Base-by-base conservation (phyloP, 2,113 vertebrate species). In the Pimephales promelas region DNA sequence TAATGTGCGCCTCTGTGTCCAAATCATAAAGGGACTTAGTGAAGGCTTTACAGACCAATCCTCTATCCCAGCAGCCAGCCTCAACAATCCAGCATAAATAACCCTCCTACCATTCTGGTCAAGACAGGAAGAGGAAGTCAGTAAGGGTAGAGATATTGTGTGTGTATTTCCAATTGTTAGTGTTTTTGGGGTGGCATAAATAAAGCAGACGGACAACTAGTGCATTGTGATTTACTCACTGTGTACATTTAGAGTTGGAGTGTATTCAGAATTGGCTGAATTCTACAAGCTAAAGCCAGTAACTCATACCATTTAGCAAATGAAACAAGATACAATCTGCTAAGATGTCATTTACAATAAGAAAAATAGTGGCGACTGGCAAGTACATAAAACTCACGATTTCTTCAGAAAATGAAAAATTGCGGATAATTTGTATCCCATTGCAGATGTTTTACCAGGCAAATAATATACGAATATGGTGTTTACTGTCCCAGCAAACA, bases 241-340 rank as follows among this genome's bases (percentile, higher is more conserved):
- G 31, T 57, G 40, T 82, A 34, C 86, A 61, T 83, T 79, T 84
- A 71, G 73, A 75, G 77, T 89, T 87, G 84, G 88, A 82, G 90
- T 88, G 87, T 73, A 85, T 92, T 90, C 90, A 89, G 89, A 85
- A 68, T 90, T 92, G 92, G 84, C 88, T 85, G 77, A 24, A 43
- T 71, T 11, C 40, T 71, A n/a, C 89, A 92, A 89, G 83, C 88
- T 88, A 92, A 91, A 90, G 88, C 85, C 87, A 88, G 49, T 36
- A 56, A 54, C 45, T 52, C 14, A 31, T 34, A 20, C 8, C 18
- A 34, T 75, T 54, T 36, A 75, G 28, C 24, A 72, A 45, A 47
- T 72, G 40, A 72, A 45, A 45, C 68, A 45, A 71, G n/a, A 40
- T 71, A 72, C n/a, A 72, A 45, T 40, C 40, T 72, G 68, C 68